phyloP scores from a whole-genome alignment of 2,113 vertebrate species.

The Hemiprocne comata region DNA sequence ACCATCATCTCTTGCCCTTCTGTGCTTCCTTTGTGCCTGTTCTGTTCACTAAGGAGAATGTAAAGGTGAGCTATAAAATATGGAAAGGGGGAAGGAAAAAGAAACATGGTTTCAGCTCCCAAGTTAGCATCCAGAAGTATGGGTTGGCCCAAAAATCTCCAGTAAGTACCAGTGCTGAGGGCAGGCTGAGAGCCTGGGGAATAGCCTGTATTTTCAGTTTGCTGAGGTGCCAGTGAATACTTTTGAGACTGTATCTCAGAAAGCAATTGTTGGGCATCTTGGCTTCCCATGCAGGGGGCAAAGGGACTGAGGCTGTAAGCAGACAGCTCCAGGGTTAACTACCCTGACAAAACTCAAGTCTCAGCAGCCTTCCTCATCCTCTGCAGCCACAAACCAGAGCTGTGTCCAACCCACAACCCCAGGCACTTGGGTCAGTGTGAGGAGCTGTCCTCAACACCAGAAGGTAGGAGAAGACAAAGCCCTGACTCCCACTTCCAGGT shows the following conservation, averaged over 20 bases:
- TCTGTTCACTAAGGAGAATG: neutral
- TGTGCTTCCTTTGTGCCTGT: neutral
- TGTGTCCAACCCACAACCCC: no score
- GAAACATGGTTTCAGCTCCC: neutral
- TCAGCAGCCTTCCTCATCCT: neutral
- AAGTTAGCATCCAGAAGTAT: neutral
- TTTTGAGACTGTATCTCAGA: accelerated
- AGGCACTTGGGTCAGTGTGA: accelerated
- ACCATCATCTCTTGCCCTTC: neutral
- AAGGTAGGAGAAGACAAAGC: neutral
- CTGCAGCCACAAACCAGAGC: neutral
- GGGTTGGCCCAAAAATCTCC: neutral
- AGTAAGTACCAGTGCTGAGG: accelerated
- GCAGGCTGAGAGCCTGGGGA: neutral
- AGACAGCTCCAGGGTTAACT: accelerated
- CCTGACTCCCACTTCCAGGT: neutral
- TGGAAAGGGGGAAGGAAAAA: neutral
- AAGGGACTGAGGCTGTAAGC: neutral
- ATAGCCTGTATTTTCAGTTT: neutral
- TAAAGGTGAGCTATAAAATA: neutral
- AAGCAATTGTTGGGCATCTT: neutral
- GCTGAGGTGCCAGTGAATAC: neutral
- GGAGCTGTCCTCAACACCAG: neutral
- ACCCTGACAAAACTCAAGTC: neutral
- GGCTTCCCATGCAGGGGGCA: accelerated